Evolutionary conservation across 2,888 invertebrate species (phyloP).

Genomic region (Caenorhabditis japonica): DNA sequence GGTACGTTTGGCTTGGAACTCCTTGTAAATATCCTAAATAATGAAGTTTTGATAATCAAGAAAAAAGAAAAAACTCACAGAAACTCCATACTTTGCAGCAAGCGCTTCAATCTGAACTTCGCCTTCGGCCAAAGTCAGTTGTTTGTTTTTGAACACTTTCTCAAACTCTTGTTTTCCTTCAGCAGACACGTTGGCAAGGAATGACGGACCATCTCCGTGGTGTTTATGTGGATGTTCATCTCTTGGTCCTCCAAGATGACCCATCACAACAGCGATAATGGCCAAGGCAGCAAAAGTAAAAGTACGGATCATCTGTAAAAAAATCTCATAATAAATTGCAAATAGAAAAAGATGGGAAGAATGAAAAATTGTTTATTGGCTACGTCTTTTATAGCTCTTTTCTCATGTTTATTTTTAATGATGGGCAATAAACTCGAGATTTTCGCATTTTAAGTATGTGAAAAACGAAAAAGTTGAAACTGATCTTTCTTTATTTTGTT

Average conservation of each 20-base stretch:
- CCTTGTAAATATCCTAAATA: slow-evolving; percentile 26
- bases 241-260: slow-evolving; percentile 7
- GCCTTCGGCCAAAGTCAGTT: slow-evolving; percentile 32
- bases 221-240: slow-evolving; percentile 1
- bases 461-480: slow-evolving; percentile 13
- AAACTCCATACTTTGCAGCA: slow-evolving; percentile 45
- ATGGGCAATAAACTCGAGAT: slow-evolving; percentile 2
- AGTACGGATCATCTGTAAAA: too few species aligned
- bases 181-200: neutral
- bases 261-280: too few species aligned
- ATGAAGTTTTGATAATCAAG: neutral
- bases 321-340: neutral
- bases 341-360: neutral
- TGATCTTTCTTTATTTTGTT: too few species aligned
- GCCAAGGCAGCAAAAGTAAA: neutral
- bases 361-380: neutral
- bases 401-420: neutral
- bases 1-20: slow-evolving; percentile 27
- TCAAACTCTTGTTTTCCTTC: slow-evolving; percentile 3
- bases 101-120: slow-evolving; percentile 29
- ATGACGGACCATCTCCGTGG: slow-evolving; percentile 6
- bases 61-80: slow-evolving; percentile 12
- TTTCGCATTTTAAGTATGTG: neutral
- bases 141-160: slow-evolving; percentile 25
- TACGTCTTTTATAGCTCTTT: slow-evolving; percentile 82